Conservation (phyloP, 2,113 vertebrate genomes). For the Myotis brandtii region DNA sequence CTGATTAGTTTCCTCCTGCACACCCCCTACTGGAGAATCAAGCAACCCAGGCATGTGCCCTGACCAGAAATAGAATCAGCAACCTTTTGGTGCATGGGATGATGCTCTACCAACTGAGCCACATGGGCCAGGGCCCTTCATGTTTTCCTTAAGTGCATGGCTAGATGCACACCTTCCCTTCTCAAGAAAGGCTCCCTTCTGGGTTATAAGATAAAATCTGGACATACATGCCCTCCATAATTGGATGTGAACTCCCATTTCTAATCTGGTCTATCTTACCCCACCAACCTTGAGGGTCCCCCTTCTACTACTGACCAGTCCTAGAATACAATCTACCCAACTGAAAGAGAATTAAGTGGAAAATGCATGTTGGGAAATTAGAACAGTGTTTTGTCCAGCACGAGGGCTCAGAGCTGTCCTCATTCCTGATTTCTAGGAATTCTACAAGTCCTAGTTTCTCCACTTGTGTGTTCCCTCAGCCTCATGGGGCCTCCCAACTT, state of each 20-base stretch:
- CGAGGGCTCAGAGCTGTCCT: accelerated
- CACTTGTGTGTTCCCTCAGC: background rate
- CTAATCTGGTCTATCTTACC: background rate
- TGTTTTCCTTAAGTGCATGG: background rate
- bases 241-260: background rate
- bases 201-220: background rate
- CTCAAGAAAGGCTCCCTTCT: background rate
- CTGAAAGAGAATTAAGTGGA: background rate
- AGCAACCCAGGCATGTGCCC: background rate
- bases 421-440: background rate
- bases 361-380: background rate
- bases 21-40: background rate
- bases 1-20: background rate
- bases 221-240: background rate
- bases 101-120: background rate
- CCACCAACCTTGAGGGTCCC: background rate
- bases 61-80: background rate
- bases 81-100: background rate
- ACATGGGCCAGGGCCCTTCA: background rate
- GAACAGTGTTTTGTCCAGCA: accelerated
- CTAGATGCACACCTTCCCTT: background rate
- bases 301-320: background rate
- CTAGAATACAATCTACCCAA: background rate
- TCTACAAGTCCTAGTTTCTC: background rate
- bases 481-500: background rate